Base-by-base conservation (phyloP, 2,113 vertebrate species). In the Capreolus pygargus region DNA sequence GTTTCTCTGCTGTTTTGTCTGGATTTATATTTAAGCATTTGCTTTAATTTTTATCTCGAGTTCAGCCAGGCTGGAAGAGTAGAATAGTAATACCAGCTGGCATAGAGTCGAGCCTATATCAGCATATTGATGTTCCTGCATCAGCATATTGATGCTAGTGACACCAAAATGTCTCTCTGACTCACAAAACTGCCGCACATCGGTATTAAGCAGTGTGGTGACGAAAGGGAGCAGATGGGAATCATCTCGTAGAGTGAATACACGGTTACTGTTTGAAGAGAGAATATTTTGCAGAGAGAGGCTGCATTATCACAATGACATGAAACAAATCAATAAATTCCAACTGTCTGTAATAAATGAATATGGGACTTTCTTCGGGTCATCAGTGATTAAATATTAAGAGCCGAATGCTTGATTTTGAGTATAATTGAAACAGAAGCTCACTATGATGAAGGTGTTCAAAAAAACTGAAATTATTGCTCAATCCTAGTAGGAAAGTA, bases 1-100 rank as follows among this genome's bases (percentile, higher is more conserved):
- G 28, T 93, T 96, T 95, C 87, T 97, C 85, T 54, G 67, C 79
- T 96, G 85, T 86, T 94, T 89, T 61, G 84, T 97, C 97, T 98
- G 94, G 92, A 97, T 96, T 93, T 88, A 91, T 97, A 97, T 91
- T 91, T 96, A 95, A 93, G 86, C 76, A 57, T 91, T 97, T 97
- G 90, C 61, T 98, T 86, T 97, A 94, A 79, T 91, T 96, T 97
- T 98, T 54, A 86, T 97, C 76, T 95, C 55, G 11, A 70, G 64
- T 86, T 94, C 93, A 97, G 76, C 91, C 88, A 89, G 95, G 93
- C 92, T 96, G 86, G 91, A 92, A 95, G 88, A 84, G 60, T 84
- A 55, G 87, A 91, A 61, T 54, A 95, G 97, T 60, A 74, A 93
- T 23, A 86, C 90, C 96, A 96, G 95, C 97, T 97, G 97, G 95